Base-by-base conservation (phyloP, 2,888 invertebrate genomes). In the Drosophila nigritarsus region DNA sequence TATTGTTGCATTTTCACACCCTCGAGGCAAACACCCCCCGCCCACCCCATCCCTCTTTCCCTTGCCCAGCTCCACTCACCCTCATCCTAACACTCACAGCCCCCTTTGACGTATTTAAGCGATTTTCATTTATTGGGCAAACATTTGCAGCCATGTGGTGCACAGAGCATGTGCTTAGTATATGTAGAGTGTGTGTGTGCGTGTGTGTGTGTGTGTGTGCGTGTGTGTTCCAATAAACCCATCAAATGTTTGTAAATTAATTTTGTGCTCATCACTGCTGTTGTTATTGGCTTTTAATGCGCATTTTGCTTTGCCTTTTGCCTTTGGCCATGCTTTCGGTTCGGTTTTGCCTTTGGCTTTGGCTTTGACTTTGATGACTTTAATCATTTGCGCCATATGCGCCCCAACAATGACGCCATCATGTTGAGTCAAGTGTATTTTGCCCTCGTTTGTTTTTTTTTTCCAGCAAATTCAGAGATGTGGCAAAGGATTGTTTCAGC, bases 211-310 rank as follows among this genome's bases (percentile, higher is more conserved):
- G 55, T 54, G 56, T 55, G 48, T 50, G 27, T 11, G 13, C 30
- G 55, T 54, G 56, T 55, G 67, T 65, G 58, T 75, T 66, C 72
- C 80, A 80, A 76, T 78, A 78, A 78, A 80, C 80, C 78, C 76
- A 75, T 80, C 76, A 78, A 85, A 80, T 82, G 80, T 81, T 87
- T 87, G 89, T 87, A 87, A 84, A 84, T 89, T 84, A 87, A 89
- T 89, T 84, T 84, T 89, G 73, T 88, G 89, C 83, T 88, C 83
- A 84, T 84, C 87, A 87, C 80, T 73, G 84, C 74, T 84, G 84
- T 89, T 83, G 84, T 89, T 84, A 89, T 89, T 84, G 89, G 89
- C 79, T 81, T 88, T 84, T 88, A 84, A 84, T 88, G 89, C 83
- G 73, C 81, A 83, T 75, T 88, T 78, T 72, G 56, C 55, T 67